Percentiles rank a stretch among this genome's conserved stretches.
Conservation (phyloP, 2,888 invertebrate species). For the Chrysotoxum bicinctum region DNA sequence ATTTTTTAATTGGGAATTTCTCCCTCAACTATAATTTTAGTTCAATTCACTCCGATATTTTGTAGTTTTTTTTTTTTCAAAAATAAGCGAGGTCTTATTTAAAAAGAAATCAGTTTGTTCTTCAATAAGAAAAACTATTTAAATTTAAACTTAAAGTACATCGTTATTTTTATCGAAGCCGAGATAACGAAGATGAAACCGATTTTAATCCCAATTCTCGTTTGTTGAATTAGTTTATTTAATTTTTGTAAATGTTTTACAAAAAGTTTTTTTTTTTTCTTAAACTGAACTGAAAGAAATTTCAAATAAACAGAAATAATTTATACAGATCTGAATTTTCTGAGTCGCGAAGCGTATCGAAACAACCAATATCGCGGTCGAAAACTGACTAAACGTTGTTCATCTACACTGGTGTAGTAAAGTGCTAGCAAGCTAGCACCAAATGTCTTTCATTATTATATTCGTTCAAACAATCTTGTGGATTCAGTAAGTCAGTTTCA, state of each 20-base stretch:
- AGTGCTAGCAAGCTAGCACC: constrained; percentile 52
- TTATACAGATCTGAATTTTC: constrained; percentile 38
- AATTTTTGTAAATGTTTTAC: constrained; percentile 13
- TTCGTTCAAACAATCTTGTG: constrained; percentile 33
- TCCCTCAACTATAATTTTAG: background rate
- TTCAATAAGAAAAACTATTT: constrained; percentile 27
- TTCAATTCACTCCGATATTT: constrained; percentile 21
- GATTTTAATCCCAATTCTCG: constrained; percentile 44
- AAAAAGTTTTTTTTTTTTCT: constrained; percentile 7
- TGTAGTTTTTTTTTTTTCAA: background rate
- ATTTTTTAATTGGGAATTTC: constrained; percentile 15
- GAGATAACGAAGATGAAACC: constrained; percentile 48
- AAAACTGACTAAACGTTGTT: constrained; percentile 66
- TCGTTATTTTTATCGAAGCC: constrained; percentile 19
- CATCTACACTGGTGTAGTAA: constrained; percentile 57
- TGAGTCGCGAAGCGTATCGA: constrained; percentile 63
- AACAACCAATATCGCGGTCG: constrained; percentile 71
- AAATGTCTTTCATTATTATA: constrained; percentile 27
- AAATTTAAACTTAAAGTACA: constrained; percentile 30
- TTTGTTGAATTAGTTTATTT: constrained; percentile 25
- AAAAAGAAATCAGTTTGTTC: constrained; percentile 7
- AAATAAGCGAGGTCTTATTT: background rate
- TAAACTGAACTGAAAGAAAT: constrained; percentile 31
- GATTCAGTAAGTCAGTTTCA: constrained; percentile 32
- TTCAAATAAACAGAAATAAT: constrained; percentile 22